Conservation (phyloP, 2,888 invertebrate species). For the Hipparchia semele region DNA sequence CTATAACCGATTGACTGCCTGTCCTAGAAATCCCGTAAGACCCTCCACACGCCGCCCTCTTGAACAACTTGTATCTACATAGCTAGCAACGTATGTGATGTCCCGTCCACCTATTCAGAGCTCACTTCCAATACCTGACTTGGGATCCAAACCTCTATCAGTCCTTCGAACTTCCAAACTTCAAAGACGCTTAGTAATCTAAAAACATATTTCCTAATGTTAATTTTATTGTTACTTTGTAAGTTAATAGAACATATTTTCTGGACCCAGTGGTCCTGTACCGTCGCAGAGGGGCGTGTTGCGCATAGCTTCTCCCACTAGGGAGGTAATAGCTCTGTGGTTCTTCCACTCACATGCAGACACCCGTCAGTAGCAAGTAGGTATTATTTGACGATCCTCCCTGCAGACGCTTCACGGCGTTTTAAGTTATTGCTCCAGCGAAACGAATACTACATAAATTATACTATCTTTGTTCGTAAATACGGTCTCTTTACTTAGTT, state of each 20-base stretch:
- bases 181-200: no score
- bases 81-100: no score
- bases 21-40: no score
- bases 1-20: no score
- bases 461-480: not conserved
- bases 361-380: constrained; percentile 29
- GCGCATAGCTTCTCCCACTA: not conserved
- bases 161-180: no score
- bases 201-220: no score
- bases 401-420: constrained; percentile 5
- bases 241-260: not conserved
- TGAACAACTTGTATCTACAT: no score
- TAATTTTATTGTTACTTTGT: not conserved
- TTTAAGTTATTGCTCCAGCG: constrained; percentile 9
- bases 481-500: not conserved
- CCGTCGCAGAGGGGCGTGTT: not conserved
- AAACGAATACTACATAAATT: constrained; percentile 6
- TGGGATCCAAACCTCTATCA: no score
- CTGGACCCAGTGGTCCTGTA: not conserved
- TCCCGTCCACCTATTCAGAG: no score
- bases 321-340: not conserved
- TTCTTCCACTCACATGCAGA: constrained; percentile 5
- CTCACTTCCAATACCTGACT: no score
- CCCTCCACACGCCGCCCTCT: no score
- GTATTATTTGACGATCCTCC: constrained; percentile 31